Evolutionary conservation across 2,888 invertebrate genomes (phyloP).

Genomic region (Nesidiocoris tenuis): DNA sequence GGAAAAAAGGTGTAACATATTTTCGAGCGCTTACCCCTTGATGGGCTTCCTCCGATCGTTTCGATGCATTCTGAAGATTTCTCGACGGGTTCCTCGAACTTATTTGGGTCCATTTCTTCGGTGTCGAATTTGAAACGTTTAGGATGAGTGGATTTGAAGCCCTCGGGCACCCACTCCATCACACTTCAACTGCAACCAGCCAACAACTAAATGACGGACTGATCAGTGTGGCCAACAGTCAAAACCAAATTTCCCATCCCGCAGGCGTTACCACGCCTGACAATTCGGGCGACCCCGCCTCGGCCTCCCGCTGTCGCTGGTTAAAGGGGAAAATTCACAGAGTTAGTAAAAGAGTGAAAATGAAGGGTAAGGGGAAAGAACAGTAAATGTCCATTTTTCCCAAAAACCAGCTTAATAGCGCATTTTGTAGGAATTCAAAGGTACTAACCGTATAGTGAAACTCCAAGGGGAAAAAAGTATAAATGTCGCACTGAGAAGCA

Average conservation of each 20-base stretch:
- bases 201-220: neutral
- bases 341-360: no score
- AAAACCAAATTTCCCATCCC: neutral
- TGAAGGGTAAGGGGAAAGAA: no score
- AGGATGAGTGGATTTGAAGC: slow-evolving; percentile 29
- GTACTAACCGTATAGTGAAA: no score
- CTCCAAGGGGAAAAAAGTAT: no score
- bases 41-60: slow-evolving; percentile 3
- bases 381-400: no score
- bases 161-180: slow-evolving; percentile 41
- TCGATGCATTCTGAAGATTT: neutral
- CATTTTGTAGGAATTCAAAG: no score
- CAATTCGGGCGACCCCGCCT: no score
- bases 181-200: slow-evolving; percentile 15
- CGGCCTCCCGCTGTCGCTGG: no score
- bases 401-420: no score
- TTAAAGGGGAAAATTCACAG: no score
- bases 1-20: slow-evolving; percentile 47
- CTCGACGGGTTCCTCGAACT: neutral
- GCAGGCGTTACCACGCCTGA: no score
- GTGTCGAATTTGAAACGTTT: slow-evolving; percentile 38
- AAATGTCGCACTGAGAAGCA: no score
- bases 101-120: slow-evolving; percentile 20
- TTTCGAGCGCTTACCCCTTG: slow-evolving; percentile 45
- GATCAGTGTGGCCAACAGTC: slow-evolving; percentile 25